Evolutionary conservation across 2,888 invertebrate species (phyloP).

Genomic region (Xylota segnis): DNA sequence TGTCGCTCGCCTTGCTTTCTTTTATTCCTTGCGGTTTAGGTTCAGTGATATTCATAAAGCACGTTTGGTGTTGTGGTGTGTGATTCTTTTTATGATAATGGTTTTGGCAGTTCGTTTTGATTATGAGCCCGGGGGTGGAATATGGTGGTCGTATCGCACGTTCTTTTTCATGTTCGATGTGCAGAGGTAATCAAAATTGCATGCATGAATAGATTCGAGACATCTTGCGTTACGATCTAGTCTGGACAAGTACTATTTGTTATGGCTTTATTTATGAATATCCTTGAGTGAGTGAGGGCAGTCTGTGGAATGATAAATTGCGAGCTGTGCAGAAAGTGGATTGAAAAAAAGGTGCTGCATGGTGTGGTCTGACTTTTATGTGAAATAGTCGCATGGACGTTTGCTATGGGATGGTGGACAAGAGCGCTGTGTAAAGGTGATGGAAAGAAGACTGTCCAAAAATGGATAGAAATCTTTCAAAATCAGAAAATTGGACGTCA

Average conservation of each 20-base stretch:
- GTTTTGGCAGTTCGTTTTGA: slow-evolving; percentile 75
- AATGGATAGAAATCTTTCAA: too few relatives aligned
- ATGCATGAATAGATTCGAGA: slow-evolving; percentile 75
- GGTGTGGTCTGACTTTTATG: not conserved
- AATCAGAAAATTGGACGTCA: too few relatives aligned
- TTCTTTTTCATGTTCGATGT: slow-evolving; percentile 61
- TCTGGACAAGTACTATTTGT: slow-evolving; percentile 53
- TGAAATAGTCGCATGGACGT: not conserved
- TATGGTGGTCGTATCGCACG: slow-evolving; percentile 47
- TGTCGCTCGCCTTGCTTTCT: slow-evolving; percentile 31
- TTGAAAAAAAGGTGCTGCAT: slow-evolving; percentile 63
- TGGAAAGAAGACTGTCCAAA: too few relatives aligned
- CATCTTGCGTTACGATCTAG: slow-evolving; percentile 73
- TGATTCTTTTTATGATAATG: slow-evolving; percentile 73
- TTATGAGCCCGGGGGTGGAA: slow-evolving; percentile 50
- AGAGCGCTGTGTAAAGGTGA: too few relatives aligned
- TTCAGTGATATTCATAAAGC: slow-evolving; percentile 67
- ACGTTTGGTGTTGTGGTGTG: slow-evolving; percentile 45
- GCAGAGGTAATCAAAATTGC: slow-evolving; percentile 74
- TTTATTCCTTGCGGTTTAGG: slow-evolving; percentile 59
- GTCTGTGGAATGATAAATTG: slow-evolving; percentile 64
- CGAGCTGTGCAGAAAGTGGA: slow-evolving; percentile 37
- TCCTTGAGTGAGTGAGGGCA: slow-evolving; percentile 70
- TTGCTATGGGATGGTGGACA: too few relatives aligned
- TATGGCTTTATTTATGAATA: slow-evolving; percentile 75